A percentile compares a stretch with the other conserved stretches of the same genome.
These are phyloP conservation scores for Chelonia mydas DNA, from an alignment of 2,797 vertebrate genomes.

Conservation along the genomic window DNA sequence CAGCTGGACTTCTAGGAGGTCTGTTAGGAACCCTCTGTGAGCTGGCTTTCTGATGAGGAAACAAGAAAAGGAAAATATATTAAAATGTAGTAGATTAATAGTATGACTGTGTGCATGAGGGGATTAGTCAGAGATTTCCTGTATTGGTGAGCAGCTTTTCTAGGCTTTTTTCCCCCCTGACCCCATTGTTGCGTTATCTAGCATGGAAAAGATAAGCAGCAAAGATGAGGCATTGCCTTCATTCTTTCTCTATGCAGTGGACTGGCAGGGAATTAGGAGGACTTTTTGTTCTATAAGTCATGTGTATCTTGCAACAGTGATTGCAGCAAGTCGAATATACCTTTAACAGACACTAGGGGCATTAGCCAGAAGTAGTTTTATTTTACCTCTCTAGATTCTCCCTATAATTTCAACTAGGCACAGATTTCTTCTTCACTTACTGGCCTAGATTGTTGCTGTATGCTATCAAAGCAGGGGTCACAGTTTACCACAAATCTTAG, in stretches of 20 bases:
- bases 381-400: neutral
- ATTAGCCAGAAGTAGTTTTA: neutral
- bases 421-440: neutral
- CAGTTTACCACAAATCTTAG: neutral
- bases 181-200: neutral
- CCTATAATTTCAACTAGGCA: neutral
- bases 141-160: conserved; percentile 38
- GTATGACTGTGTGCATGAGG: neutral
- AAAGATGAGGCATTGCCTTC: neutral
- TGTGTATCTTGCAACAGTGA: neutral
- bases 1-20: neutral
- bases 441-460: neutral
- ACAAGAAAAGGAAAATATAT: neutral
- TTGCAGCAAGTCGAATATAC: conserved; percentile 30
- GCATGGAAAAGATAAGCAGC: neutral
- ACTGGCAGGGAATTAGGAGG: neutral
- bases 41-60: neutral
- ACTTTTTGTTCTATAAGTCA: neutral
- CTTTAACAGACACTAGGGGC: neutral
- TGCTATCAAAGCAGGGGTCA: neutral
- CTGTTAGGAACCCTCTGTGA: rapidly evolving
- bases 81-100: neutral
- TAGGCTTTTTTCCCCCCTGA: neutral
- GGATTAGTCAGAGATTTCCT: neutral
- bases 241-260: neutral